Base-by-base conservation (phyloP, 2,888 invertebrate species). In the Geophilus truncorum region DNA sequence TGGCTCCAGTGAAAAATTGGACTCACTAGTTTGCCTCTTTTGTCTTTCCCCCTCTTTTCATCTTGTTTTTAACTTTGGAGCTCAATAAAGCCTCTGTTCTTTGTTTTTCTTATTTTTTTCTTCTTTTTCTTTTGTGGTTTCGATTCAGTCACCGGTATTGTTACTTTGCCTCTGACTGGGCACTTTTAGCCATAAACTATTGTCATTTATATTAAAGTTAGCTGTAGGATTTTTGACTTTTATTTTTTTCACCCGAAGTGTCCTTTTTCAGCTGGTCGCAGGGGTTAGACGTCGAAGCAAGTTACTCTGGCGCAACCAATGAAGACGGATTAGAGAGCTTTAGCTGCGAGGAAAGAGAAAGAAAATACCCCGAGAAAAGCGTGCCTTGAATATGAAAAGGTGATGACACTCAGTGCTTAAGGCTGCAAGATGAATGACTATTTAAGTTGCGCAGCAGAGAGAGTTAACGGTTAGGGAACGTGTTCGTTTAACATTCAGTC, bases 311-410 rank as follows among this genome's bases (percentile, higher is more conserved):
- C 25, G 70, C 70, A 70, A 70, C 70, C 70, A 70, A 70, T 70
- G 70, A 70, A 70, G 70, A 70, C 70, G 70, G 70, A 70, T 70
- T 70, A 70, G 28, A 70, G 70, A 70, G 70, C 28, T 70, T 70
- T 70, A 70, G 70, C 12, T 28, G 12, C 10, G n/a, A 28, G 28
- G 25, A 28, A 70, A 70, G 70, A 28, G 25, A 70, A 70, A 28
- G 70, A 70, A 70, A 70, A 70, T 70, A 70, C 70, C 70, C 70
- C 70, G 70, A 12, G 70, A 28, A 70, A 70, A 70, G 70, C 70
- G 70, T 70, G 70, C 70, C 12, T 12, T 70, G 70, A 70, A 70
- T 70, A 70, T 70, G 70, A 70, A 70, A 70, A 70, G 70, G 70
- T 70, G 70, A 70, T 70, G 70, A 70, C 70, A 70, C 25, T 70